These are phyloP conservation scores for Luidia sarsii DNA, from an alignment of 53 echinoderm and acorn worm genomes.

Conservation along the genomic window DNA sequence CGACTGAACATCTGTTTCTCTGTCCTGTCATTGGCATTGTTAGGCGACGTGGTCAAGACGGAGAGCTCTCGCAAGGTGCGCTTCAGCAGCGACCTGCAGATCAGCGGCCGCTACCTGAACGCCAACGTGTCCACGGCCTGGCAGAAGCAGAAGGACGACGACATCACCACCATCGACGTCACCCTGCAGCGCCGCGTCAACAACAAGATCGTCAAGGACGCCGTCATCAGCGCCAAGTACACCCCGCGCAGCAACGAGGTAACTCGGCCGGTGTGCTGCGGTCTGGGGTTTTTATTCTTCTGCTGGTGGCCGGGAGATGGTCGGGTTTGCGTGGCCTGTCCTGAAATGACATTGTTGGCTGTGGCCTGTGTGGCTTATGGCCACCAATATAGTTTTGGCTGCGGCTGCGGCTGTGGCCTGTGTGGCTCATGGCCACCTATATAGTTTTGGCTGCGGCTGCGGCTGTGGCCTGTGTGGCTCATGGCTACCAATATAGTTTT, in stretches of 20 bases:
- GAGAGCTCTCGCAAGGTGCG: slow-evolving; percentile 42
- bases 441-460: no score
- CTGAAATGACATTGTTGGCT: no score
- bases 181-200: slow-evolving; percentile 15
- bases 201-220: slow-evolving; percentile 19
- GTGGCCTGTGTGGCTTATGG: no score
- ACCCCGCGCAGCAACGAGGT: slow-evolving; percentile 16
- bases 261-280: no score
- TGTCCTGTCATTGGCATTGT: neutral
- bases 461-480: no score
- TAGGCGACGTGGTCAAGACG: slow-evolving; percentile 56
- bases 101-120: slow-evolving; percentile 61
- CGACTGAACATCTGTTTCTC: neutral
- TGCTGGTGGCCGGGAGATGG: no score
- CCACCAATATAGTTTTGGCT: no score
- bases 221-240: slow-evolving; percentile 42
- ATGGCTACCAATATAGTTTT: no score
- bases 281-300: no score
- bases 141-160: slow-evolving; percentile 27
- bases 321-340: no score
- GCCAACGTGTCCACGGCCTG: slow-evolving; percentile 24
- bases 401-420: no score
- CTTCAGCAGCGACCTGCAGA: slow-evolving; percentile 41
- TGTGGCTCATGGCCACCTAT: no score
- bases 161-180: slow-evolving; percentile 31